Percentiles rank a stretch among this genome's conserved stretches.
Evolutionary conservation across 30 jellyfish, hydroid and myxozoan species (phyloP).

Genomic region (Phacellophora camtschatica): DNA sequence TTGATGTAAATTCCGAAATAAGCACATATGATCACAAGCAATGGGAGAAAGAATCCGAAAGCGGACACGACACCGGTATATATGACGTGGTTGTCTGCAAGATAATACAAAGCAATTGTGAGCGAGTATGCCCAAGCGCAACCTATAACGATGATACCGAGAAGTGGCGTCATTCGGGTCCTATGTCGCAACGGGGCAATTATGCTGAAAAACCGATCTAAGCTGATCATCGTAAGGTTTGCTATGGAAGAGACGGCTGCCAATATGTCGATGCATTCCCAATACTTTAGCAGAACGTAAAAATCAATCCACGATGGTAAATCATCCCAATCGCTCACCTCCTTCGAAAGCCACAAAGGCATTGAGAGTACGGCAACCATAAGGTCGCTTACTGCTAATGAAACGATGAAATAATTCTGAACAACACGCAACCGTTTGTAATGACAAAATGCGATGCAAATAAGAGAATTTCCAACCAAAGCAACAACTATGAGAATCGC

Average conservation of each 20-base stretch:
- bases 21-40: conserved; percentile 53
- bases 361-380: conserved; percentile 85
- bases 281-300: neutral
- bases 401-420: conserved; percentile 76
- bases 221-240: conserved; percentile 85
- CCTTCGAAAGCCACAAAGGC: conserved; percentile 92
- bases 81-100: conserved; percentile 3
- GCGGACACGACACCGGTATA: conserved; percentile 29
- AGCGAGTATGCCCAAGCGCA: conserved; percentile 85
- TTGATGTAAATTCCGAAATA: conserved; percentile 60
- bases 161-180: conserved; percentile 71
- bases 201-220: conserved; percentile 88
- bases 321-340: conserved; percentile 58
- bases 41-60: conserved; percentile 85
- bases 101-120: conserved; percentile 5
- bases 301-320: conserved; percentile 40
- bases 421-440: conserved; percentile 73
- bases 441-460: conserved; percentile 87
- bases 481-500: conserved; percentile 69
- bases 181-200: conserved; percentile 88
- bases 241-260: conserved; percentile 87
- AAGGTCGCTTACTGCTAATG: conserved; percentile 86
- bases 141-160: conserved; percentile 46
- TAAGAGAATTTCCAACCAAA: conserved; percentile 79
- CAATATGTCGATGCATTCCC: conserved; percentile 80